Conservation (phyloP, 2,888 invertebrate species). For the Drosophila mimetica region DNA sequence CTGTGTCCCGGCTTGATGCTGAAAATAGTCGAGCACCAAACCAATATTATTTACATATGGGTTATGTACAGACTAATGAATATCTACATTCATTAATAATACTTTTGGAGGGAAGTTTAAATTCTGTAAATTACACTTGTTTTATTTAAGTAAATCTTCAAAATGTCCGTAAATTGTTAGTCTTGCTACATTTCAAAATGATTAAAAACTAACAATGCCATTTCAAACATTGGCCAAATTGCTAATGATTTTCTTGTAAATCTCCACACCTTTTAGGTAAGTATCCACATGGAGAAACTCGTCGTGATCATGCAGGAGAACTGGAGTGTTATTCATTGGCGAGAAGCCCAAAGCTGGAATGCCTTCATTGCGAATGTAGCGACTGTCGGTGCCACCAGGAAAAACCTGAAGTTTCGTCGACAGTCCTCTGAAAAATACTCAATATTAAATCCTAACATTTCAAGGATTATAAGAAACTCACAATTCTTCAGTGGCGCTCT, state of each 20-base stretch:
- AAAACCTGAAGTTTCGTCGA: slow-evolving; percentile 90
- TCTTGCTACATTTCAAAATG: too few relatives aligned
- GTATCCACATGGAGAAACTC: slow-evolving; percentile 92
- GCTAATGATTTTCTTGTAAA: slow-evolving; percentile 85
- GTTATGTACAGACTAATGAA: too few relatives aligned
- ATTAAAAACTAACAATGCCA: too few relatives aligned
- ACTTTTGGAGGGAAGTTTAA: too few relatives aligned
- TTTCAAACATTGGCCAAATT: slow-evolving; percentile 72
- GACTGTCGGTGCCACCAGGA: slow-evolving; percentile 95
- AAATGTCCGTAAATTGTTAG: too few relatives aligned
- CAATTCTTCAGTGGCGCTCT: slow-evolving; percentile 87
- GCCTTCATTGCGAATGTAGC: slow-evolving; percentile 91
- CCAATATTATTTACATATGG: neutral
- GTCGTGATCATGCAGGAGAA: slow-evolving; percentile 95
- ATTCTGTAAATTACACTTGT: too few relatives aligned
- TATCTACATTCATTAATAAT: too few relatives aligned
- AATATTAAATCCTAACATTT: rapidly evolving
- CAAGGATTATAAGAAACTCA: slow-evolving; percentile 80
- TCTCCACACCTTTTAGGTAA: slow-evolving; percentile 92
- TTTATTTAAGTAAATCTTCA: too few relatives aligned
- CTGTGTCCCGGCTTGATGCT: neutral
- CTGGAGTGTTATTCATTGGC: slow-evolving; percentile 93
- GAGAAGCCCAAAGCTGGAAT: slow-evolving; percentile 96
- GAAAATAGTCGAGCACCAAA: neutral
- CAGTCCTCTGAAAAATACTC: slow-evolving; percentile 86